Percentiles rank a stretch among this genome's conserved stretches.
phyloP scores from a whole-genome alignment of 23 tunicate species.

The Styela plicata region DNA sequence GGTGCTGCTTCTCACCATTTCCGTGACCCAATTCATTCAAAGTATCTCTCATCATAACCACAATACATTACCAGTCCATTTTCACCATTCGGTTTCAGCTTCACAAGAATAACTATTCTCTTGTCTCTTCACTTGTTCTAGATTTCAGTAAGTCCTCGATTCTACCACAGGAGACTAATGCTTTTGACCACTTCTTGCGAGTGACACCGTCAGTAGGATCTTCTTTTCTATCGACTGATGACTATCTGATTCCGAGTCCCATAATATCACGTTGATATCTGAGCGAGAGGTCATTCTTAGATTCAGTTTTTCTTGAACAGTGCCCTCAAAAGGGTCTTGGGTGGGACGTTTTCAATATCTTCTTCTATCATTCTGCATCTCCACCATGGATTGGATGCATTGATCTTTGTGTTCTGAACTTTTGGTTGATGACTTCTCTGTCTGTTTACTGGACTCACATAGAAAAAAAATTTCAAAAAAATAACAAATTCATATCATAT shows the following conservation, averaged over 20 bases:
- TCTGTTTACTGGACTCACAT: background rate
- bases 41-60: background rate
- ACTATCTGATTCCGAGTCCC: background rate
- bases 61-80: background rate
- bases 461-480: no score
- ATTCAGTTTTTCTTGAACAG: conserved; percentile 72
- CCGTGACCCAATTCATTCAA: no score
- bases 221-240: background rate
- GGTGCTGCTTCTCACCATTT: no score
- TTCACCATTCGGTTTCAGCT: background rate
- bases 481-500: no score
- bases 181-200: background rate
- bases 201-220: background rate
- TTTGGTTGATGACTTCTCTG: background rate
- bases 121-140: background rate
- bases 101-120: background rate
- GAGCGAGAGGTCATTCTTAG: conserved; percentile 14
- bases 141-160: no score
- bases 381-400: background rate
- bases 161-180: background rate
- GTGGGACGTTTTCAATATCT: background rate
- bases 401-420: no score
- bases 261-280: background rate
- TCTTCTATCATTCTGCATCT: background rate
- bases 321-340: conserved; percentile 41